Base-by-base conservation (phyloP, 2,888 invertebrate genomes). In the Eilema griseolum region DNA sequence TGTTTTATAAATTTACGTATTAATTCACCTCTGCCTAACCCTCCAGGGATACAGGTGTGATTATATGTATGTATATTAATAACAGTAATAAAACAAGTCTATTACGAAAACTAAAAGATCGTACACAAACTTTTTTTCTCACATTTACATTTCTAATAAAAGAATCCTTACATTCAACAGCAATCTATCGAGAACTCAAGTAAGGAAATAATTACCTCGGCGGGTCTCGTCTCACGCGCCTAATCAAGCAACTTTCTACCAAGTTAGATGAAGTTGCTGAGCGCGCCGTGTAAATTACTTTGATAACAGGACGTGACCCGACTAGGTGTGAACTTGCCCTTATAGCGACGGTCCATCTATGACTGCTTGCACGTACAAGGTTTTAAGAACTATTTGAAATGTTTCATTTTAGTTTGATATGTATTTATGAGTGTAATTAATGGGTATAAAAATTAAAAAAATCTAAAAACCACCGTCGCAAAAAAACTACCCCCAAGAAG, bases 201-300 rank as follows among this genome's bases (percentile, higher is more conserved):
- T 68, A 67, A 80, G 82, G 81, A 86, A 86, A 89, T 88, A 86
- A 85, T 88, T 87, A 88, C 81, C 81, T 68, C 75, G 67, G 71
- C 74, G 73, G 81, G 79, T 89, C 88, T 87, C 89, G 69, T 73
- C 88, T 89, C 93, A 93, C 93, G 93, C 88, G 86, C 89, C 89
- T 90, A 92, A 93, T 93, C 92, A 92, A 90, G 83, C 88, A 91
- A 92, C 89, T 91, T 89, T 86, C 81, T 80, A 84, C 72, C 85
- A 90, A 93, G 88, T 92, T 92, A 89, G 90, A 93, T 92, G 88
- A 88, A 92, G 90, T 92, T 92, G 81, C 85, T 86, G 82, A 79
- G 83, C 85, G 87, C 86, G 85, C 88, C 85, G 90, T 87, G 90
- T 91, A 87, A 91, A 91, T 91, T 91, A 92, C 91, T 89, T 89